Conservation (phyloP, 2,113 vertebrate species). For the Spea bombifrons region DNA sequence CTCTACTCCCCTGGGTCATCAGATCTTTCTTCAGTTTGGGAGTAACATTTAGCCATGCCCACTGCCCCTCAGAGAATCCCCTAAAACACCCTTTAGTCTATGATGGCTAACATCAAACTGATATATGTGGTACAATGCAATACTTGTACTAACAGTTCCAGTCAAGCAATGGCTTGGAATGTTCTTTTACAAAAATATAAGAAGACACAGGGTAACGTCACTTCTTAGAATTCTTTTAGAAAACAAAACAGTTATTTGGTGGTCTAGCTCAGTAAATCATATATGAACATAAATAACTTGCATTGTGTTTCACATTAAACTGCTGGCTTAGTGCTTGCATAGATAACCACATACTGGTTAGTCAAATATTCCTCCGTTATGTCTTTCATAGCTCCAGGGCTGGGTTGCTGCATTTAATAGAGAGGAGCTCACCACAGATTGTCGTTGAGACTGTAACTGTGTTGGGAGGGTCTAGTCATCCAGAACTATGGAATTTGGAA, state of each 20-base stretch:
- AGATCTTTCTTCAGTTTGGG: too few relatives aligned
- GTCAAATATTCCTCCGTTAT: background rate
- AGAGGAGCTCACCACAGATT: conserved; percentile 11
- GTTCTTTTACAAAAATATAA: too few relatives aligned
- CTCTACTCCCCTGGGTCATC: too few relatives aligned
- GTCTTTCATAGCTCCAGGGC: conserved; percentile 8
- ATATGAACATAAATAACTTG: background rate
- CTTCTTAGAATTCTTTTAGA: too few relatives aligned
- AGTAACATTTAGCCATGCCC: too few relatives aligned
- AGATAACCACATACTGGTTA: conserved; percentile 4
- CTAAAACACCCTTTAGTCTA: too few relatives aligned
- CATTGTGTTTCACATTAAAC: conserved; percentile 8
- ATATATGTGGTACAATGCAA: too few relatives aligned
- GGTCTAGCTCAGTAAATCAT: conserved; percentile 3
- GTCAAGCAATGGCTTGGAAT: too few relatives aligned
- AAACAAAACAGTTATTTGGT: background rate
- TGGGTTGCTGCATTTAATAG: background rate
- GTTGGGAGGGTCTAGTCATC: conserved; percentile 21
- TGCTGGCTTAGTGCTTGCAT: background rate
- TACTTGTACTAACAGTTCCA: too few relatives aligned
- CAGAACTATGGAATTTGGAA: conserved; percentile 30
- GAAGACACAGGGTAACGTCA: too few relatives aligned
- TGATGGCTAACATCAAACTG: too few relatives aligned
- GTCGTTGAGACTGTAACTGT: conserved; percentile 18
- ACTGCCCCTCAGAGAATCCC: too few relatives aligned